Evolutionary conservation across 2,113 vertebrate species (phyloP).

Genomic region (Opisthocomus hoazin): DNA sequence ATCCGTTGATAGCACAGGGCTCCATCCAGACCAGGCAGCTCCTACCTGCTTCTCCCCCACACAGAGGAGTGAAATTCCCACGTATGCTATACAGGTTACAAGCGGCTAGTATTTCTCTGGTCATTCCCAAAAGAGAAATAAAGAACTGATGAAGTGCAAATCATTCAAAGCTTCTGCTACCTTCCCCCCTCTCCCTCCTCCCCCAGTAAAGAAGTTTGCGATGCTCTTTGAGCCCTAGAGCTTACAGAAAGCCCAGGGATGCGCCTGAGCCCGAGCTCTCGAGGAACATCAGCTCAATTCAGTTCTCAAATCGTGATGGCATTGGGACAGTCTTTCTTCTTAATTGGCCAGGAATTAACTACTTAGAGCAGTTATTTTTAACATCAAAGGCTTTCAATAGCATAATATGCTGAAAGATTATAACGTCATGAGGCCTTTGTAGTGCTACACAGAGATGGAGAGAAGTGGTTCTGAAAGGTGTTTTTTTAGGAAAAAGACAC

Average conservation of each 20-base stretch:
- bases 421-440: not conserved
- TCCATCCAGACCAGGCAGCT: not conserved
- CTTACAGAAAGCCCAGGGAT: not conserved
- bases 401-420: not conserved
- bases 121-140: not conserved
- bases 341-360: not conserved
- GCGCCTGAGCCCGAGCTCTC: not conserved
- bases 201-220: not conserved
- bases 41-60: not conserved
- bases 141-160: not conserved
- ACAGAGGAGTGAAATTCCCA: not conserved
- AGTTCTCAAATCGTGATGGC: not conserved
- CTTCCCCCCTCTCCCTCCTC: too few species aligned
- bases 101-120: not conserved
- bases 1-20: too few species aligned
- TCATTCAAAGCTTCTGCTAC: not conserved
- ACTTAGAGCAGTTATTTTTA: not conserved
- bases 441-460: fast-evolving
- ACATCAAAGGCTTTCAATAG: not conserved
- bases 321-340: not conserved
- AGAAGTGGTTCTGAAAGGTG: not conserved
- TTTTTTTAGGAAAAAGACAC: not conserved
- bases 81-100: too few species aligned
- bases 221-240: not conserved
- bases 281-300: not conserved